Evolutionary conservation across 2,797 vertebrate species (phyloP), one percentile per base, ranked within the genome.

Genomic region (Liparis tanakae): DNA sequence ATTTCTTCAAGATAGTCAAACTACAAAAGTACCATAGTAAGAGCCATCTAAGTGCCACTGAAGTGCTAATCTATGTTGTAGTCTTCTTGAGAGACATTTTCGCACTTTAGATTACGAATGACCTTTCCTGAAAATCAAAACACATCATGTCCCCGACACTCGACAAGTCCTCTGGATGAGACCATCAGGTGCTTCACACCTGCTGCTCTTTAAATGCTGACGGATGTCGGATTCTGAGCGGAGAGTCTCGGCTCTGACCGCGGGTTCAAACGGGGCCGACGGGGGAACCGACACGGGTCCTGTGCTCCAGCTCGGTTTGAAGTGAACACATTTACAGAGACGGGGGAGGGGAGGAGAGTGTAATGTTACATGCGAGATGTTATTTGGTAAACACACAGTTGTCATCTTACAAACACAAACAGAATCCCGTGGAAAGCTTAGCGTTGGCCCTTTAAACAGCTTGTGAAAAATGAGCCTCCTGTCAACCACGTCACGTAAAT

Each of bases 401-500:
- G 84, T 89, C 89, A 72, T 86, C 85, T 78, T 64, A 76, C 85
- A 87, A 88, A 88, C 85, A 89, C 83, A 88, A 91, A 88, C 87
- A 86, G 76, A 88, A 88, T 89, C 88, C 78, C 78, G 36, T 76
- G 82, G 88, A 86, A 89, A 91, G 87, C 87, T 87, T 81, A 87
- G 82, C 44, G 36, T 51, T 25, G 72, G 74, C 65, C 79, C 80
- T 83, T 88, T 86, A 89, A 91, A 91, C 87, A 87, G 82, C 87
- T 78, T 78, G 74, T 90, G 86, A 92, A 92, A 91, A 92, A 88
- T 44, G 87, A 91, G 84, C 84, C 83, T 84, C 84, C 77, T 74
- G 87, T 90, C 87, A 88, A 55, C 20, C 72, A 70, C 74, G 79
- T 86, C 87, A 67, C 90, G 91, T 87, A 92, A 93, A 92, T 88